These are phyloP conservation scores for Pangasianodon hypophthalmus DNA, from an alignment of 2,113 vertebrate species.

Conservation along the genomic window DNA sequence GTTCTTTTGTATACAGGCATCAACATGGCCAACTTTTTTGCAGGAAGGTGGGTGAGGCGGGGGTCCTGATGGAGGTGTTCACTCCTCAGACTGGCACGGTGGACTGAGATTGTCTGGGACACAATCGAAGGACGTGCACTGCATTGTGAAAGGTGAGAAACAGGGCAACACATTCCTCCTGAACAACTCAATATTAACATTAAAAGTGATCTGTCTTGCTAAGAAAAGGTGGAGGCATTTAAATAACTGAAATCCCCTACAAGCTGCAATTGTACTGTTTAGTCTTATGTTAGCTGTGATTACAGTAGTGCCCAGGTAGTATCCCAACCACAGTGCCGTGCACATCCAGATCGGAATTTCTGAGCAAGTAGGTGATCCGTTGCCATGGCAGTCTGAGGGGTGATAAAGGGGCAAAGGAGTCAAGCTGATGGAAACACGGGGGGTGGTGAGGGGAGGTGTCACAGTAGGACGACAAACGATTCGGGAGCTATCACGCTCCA, in stretches of 20 bases:
- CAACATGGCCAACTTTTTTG: slow-evolving; percentile 90
- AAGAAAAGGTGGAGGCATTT: neutral
- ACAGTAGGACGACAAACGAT: slow-evolving; percentile 72
- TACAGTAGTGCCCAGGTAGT: slow-evolving; percentile 76
- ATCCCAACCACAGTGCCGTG: slow-evolving; percentile 84
- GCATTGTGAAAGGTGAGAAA: slow-evolving; percentile 77
- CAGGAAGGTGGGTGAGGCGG: slow-evolving; percentile 66
- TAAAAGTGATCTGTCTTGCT: neutral
- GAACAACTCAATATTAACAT: neutral
- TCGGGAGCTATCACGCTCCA: slow-evolving; percentile 59
- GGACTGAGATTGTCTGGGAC: slow-evolving; percentile 62
- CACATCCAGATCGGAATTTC: slow-evolving; percentile 70
- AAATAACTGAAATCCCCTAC: neutral
- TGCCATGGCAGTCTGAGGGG: slow-evolving; percentile 83
- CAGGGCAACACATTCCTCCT: slow-evolving; percentile 66
- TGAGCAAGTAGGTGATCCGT: slow-evolving; percentile 56
- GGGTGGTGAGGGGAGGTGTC: slow-evolving; percentile 4
- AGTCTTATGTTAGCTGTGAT: neutral
- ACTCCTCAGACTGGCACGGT: slow-evolving; percentile 85
- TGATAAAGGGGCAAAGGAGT: slow-evolving; percentile 82
- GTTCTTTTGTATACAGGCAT: slow-evolving; percentile 82
- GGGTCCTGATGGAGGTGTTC: slow-evolving; percentile 88
- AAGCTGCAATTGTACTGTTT: neutral
- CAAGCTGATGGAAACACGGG: slow-evolving; percentile 88
- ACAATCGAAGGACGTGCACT: slow-evolving; percentile 76